Evolutionary conservation across 2,888 invertebrate genomes (phyloP).

Genomic region (Tanytarsus gracilentus): DNA sequence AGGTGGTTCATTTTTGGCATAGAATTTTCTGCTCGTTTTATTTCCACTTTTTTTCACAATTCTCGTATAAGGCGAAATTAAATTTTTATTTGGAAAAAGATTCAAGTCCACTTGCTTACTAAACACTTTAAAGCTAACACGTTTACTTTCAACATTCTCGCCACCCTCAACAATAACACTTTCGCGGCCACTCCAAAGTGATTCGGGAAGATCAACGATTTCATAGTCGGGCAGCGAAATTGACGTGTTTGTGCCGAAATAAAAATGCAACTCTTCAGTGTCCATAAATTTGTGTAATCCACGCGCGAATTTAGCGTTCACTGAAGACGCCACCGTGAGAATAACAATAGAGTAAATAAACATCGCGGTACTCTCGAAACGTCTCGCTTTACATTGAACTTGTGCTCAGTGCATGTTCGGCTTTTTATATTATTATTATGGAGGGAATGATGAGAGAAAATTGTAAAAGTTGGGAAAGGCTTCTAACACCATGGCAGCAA

Average conservation of each 20-base stretch:
- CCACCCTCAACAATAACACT: constrained; percentile 36
- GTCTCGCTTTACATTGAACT: constrained; percentile 1
- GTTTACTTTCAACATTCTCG: constrained; percentile 45
- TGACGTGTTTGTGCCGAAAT: constrained; percentile 40
- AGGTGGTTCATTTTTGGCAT: constrained; percentile 40
- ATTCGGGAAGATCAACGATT: constrained; percentile 51
- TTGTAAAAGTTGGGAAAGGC: constrained; percentile 10
- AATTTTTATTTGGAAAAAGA: constrained; percentile 52
- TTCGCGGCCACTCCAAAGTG: constrained; percentile 41
- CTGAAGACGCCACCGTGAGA: neutral
- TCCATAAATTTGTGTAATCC: constrained; percentile 41
- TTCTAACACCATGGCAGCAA: too few species aligned
- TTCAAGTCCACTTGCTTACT: constrained; percentile 55
- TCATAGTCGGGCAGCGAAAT: constrained; percentile 49
- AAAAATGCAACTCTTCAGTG: constrained; percentile 41
- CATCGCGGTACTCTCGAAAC: neutral
- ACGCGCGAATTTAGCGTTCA: neutral
- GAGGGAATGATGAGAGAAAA: too few species aligned
- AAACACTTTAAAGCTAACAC: constrained; percentile 49
- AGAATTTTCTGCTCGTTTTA: constrained; percentile 40
- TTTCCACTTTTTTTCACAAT: constrained; percentile 47
- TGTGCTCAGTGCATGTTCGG: neutral
- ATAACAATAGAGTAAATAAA: neutral
- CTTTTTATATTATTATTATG: constrained; percentile 1
- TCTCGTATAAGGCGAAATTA: constrained; percentile 53